Conservation (phyloP, 2,113 vertebrate species). For the Galemys pyrenaicus region DNA sequence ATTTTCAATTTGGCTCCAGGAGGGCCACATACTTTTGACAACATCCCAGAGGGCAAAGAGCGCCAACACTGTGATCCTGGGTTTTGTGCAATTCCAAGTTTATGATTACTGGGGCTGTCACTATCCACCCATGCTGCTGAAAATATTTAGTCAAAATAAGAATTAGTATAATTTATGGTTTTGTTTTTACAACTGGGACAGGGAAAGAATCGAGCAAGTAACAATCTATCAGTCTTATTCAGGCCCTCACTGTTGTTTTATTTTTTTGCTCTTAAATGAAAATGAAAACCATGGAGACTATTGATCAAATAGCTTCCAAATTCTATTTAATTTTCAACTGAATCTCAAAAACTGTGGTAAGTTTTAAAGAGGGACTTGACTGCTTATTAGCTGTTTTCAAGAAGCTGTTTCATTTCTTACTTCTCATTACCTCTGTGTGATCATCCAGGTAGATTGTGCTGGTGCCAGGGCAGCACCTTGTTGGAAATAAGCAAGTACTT, state of each 20-base stretch:
- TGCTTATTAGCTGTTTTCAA: slow-evolving; percentile 28
- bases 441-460: slow-evolving; percentile 10
- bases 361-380: slow-evolving; percentile 41
- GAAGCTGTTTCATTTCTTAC: slow-evolving; percentile 25
- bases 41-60: not conserved
- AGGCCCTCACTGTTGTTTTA: slow-evolving; percentile 25
- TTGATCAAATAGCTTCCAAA: slow-evolving; percentile 62
- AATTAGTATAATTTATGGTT: slow-evolving; percentile 72
- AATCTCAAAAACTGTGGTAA: slow-evolving; percentile 29
- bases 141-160: slow-evolving; percentile 66
- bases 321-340: slow-evolving; percentile 56
- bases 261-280: slow-evolving; percentile 46
- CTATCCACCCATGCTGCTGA: slow-evolving; percentile 11
- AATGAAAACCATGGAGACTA: slow-evolving; percentile 63
- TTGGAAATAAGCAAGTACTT: not conserved
- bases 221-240: slow-evolving; percentile 52
- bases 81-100: not conserved
- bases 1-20: slow-evolving; percentile 19
- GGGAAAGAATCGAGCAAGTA: slow-evolving; percentile 60
- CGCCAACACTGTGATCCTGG: not conserved
- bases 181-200: slow-evolving; percentile 67
- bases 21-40: not conserved
- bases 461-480: not conserved
- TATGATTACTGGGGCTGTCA: slow-evolving; percentile 44
- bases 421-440: slow-evolving; percentile 53